These are phyloP conservation scores for Lithosia quadra DNA, from an alignment of 2,888 invertebrate genomes.

Conservation along the genomic window DNA sequence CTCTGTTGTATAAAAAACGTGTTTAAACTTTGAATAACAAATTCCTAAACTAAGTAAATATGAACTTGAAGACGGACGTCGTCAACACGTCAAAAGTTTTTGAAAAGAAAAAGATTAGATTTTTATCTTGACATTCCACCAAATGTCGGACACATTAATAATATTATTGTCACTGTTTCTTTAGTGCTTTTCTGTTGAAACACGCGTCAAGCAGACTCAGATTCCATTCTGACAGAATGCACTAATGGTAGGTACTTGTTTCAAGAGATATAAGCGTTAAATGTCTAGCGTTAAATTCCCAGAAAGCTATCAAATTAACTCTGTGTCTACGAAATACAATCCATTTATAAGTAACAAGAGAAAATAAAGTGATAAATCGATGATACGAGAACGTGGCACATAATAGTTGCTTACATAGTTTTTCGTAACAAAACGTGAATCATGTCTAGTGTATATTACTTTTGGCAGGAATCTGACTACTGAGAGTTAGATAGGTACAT, in stretches of 20 bases:
- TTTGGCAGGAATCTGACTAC: not conserved
- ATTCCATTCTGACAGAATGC: not conserved
- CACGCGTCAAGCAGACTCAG: too few relatives aligned
- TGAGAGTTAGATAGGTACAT: not conserved
- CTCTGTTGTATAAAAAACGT: conserved; percentile 10
- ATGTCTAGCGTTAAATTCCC: conserved; percentile 38
- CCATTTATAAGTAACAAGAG: conserved; percentile 6
- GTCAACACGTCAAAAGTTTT: not conserved
- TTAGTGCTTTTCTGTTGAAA: not conserved
- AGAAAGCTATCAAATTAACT: conserved; percentile 33
- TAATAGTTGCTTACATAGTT: not conserved
- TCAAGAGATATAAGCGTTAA: conserved; percentile 24
- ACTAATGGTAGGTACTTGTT: conserved; percentile 5
- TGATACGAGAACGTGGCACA: not conserved
- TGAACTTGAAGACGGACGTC: conserved; percentile 2
- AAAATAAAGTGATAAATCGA: not conserved
- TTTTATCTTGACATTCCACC: not conserved
- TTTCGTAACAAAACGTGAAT: not conserved
- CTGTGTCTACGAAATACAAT: conserved; percentile 29
- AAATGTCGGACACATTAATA: not conserved
- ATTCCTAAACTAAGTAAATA: conserved; percentile 8
- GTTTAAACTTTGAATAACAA: conserved; percentile 8
- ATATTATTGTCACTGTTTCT: not conserved
- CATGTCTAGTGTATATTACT: not conserved
- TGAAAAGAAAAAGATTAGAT: not conserved